phyloP scores from a whole-genome alignment of 2,113 vertebrate species.

The Epinephelus lanceolatus region DNA sequence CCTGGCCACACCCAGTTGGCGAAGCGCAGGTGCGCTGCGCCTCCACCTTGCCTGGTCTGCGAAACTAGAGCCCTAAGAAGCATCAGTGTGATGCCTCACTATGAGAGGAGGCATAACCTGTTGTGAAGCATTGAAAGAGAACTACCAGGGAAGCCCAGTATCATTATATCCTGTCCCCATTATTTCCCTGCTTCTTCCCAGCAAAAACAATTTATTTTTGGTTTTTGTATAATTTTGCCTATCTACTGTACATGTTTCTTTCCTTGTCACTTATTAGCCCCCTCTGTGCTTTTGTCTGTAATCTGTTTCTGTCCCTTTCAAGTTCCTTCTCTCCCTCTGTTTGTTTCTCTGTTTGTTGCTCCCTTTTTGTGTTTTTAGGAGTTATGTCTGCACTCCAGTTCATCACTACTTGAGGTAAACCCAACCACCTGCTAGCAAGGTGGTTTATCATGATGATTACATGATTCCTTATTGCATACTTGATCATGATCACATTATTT shows the following conservation, averaged over 20 bases:
- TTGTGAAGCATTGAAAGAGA: background rate
- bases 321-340: conserved; percentile 62
- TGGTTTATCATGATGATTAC: conserved; percentile 44
- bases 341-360: conserved; percentile 79
- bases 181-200: conserved; percentile 1
- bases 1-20: no score
- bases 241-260: conserved; percentile 33
- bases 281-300: conserved; percentile 63
- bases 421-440: conserved; percentile 46
- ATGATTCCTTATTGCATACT: conserved; percentile 28
- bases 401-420: conserved; percentile 86
- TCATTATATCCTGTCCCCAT: conserved; percentile 15
- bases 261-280: conserved; percentile 33
- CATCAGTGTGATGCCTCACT: background rate
- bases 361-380: conserved; percentile 85
- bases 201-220: conserved; percentile 36
- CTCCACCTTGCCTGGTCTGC: no score
- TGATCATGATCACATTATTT: conserved; percentile 30
- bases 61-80: background rate
- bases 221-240: conserved; percentile 40
- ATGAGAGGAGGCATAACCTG: background rate
- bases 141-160: background rate
- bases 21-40: no score
- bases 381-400: conserved; percentile 86
- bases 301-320: conserved; percentile 52